Evolutionary conservation across 2,113 vertebrate genomes (phyloP).

Genomic region (Taxidea taxus): DNA sequence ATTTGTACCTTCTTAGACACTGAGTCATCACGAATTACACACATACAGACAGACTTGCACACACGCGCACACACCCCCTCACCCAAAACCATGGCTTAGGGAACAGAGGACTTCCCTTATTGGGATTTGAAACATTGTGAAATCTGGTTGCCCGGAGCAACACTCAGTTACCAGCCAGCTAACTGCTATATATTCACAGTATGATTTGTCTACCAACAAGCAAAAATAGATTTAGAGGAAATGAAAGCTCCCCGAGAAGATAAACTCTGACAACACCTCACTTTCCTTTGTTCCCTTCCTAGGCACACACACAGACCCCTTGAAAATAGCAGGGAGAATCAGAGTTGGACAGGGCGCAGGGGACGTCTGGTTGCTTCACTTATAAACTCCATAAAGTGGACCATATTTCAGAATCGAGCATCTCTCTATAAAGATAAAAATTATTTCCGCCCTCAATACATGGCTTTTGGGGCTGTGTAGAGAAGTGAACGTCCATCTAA

Average conservation of each 20-base stretch:
- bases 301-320: not conserved
- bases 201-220: constrained; percentile 24
- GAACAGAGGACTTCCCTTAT: constrained; percentile 8
- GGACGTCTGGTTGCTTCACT: not conserved
- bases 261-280: constrained; percentile 16
- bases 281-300: constrained; percentile 24
- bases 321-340: not conserved
- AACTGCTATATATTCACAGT: not conserved
- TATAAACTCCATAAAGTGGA: constrained; percentile 24
- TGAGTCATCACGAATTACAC: constrained; percentile 56
- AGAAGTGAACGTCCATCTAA: constrained; percentile 36
- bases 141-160: constrained; percentile 40
- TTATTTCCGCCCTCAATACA: not conserved
- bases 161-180: not conserved
- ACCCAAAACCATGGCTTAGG: not conserved
- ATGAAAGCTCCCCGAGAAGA: constrained; percentile 1
- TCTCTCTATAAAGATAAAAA: constrained; percentile 29
- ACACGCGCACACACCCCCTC: not conserved
- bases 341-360: not conserved
- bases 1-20: constrained; percentile 60
- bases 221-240: constrained; percentile 66
- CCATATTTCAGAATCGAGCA: not conserved
- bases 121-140: constrained; percentile 37
- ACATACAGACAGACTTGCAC: not conserved
- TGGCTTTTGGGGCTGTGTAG: not conserved